Base-by-base conservation (phyloP, 2,888 invertebrate genomes). In the Actias luna region DNA sequence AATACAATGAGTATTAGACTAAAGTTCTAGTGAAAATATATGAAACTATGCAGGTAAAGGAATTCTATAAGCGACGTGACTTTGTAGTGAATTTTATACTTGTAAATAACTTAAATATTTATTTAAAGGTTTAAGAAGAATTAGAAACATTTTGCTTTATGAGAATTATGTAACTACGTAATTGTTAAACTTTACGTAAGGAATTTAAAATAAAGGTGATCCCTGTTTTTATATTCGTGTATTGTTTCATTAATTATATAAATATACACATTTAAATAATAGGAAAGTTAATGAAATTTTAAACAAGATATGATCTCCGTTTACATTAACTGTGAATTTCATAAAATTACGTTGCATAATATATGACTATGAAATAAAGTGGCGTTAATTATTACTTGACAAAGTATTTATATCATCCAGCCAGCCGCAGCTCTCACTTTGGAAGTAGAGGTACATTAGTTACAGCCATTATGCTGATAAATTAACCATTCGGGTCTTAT, bases 1-100 rank as follows among this genome's bases (percentile, higher is more conserved):
- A 82, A 74, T 83, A 79, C 82, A 84, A 75, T 88, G 87, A 84
- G 88, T 89, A 89, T 87, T 89, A 88, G 85, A 84, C 79, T 77
- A 77, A 79, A 75, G 70, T 75, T 78, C 79, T 83, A 82, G 82
- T 82, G 82, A 80, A 78, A 73, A 72, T 75, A 78, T 77, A 80
- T 75, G 78, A 79, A 85, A 82, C 81, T 77, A 81, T 82, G 80
- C 83, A 84, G 79, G 78, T 81, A 80, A 80, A 77, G 70, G 69
- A 76, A 82, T 83, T 82, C 84, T 83, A 82, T 85, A 78, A 79
- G 75, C 76, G 74, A 81, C 70, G 83, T 83, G 83, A 79, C 76
- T 83, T 78, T 65, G 88, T 90, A 90, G 89, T 85, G 83, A 83
- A 82, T 91, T 91, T 91, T 91, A 85, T 90, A 92, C 89, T 82